Base-by-base conservation (phyloP, 2,797 vertebrate genomes). In the Cephalopachus bancanus region DNA sequence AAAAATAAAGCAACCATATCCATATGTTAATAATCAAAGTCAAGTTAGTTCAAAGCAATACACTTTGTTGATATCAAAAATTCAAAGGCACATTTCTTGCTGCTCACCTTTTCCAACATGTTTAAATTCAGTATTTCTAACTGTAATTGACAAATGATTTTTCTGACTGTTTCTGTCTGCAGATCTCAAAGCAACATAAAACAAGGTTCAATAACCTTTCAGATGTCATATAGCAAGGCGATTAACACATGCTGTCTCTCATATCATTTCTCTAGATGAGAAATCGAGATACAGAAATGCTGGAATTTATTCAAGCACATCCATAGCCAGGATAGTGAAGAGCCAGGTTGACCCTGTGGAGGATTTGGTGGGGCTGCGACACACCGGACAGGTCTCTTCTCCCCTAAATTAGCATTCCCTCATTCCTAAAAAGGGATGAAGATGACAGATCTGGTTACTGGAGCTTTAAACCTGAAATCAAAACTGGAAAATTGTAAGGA, bases 321-420 rank as follows among this genome's bases (percentile, higher is more conserved):
- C n/a, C 20, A 0, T 62, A n/a, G 16, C 55, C 24, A 30, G 2
- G 12, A 3, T 3, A 7, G 24, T 22, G 0, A 24, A 5, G 10
- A 37, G 16, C 19, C 8, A 51, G 59, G 3, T 5, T 65, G 12
- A 16, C 17, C 30, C 37, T 16, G 9, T 1, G 12, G 83, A 60
- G 12, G 3, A 4, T 49, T 57, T 20, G 28, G 4, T 0, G 10
- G 6, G 5, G 33, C 81, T 4, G 14, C 10, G 0, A 6, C 33
- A 11, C 12, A 3, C 4, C 5, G 55, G 16, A 2, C 4, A 0
- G 5, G 15, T 22, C 15, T 28, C 51, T 6, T 57, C 62, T 9
- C 1, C 10, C 16, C 7, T 3, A 53, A 5, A 8, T 44, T 49
- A 11, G 51, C 22, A 69, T 37, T 30, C 55, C 44, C 7, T 10